A percentile compares a stretch with the other conserved stretches of the same genome.
Conservation (phyloP, 2,113 vertebrate species). For the Petrocephalus microphthalmus region DNA sequence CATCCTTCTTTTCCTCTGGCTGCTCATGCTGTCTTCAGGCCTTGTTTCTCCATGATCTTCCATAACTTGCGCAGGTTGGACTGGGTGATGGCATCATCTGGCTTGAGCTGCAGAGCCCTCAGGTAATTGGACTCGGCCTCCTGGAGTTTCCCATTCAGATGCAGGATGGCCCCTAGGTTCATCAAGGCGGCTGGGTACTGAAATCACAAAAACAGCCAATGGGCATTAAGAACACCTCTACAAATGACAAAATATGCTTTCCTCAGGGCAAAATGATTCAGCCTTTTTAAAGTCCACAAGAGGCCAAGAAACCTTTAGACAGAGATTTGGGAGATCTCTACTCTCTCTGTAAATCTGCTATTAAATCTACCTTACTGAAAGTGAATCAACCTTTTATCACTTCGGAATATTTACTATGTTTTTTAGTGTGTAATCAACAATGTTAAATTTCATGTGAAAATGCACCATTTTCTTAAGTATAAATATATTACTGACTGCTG, state of each 20-base stretch:
- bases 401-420: neutral
- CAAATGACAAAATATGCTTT: neutral
- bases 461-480: neutral
- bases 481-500: neutral
- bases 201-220: slow-evolving; percentile 25
- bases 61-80: slow-evolving; percentile 95
- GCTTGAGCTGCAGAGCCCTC: slow-evolving; percentile 86
- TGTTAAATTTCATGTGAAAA: neutral
- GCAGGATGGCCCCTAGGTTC: slow-evolving; percentile 96
- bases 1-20: neutral
- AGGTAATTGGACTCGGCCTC: slow-evolving; percentile 95
- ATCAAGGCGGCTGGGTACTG: slow-evolving; percentile 95
- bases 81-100: slow-evolving; percentile 92
- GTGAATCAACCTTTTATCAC: neutral
- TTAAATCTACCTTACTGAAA: neutral
- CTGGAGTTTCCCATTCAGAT: slow-evolving; percentile 88
- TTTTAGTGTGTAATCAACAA: neutral
- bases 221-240: neutral
- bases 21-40: slow-evolving; percentile 79
- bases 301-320: neutral
- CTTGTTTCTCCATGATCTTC: slow-evolving; percentile 99
- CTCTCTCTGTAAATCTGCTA: no score
- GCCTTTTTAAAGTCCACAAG: neutral
- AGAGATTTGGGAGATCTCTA: neutral
- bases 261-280: neutral